A percentile compares a stretch with the other conserved stretches of the same genome.
phyloP scores from a whole-genome alignment of 2,888 invertebrate species.

The Nysson spinosus region DNA sequence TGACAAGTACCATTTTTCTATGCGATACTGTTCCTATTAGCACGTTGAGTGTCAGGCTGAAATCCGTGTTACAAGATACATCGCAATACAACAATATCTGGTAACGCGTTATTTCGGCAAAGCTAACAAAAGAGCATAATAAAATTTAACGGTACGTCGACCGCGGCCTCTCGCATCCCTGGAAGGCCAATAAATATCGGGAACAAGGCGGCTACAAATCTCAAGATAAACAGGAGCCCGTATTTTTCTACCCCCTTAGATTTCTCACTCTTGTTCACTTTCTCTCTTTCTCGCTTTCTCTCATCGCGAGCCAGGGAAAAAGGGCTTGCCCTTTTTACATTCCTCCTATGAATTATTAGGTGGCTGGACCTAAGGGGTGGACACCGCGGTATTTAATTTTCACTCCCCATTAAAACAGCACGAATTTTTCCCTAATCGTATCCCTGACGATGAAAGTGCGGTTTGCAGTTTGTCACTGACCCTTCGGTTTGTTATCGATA shows the following conservation, averaged over 20 bases:
- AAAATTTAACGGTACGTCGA: conserved; percentile 73
- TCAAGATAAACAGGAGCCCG: conserved; percentile 72
- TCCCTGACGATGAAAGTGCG: conserved; percentile 64
- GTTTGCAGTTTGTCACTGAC: conserved; percentile 63
- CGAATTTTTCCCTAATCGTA: conserved; percentile 65
- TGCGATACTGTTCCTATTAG: neutral
- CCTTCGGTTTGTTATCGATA: conserved; percentile 56
- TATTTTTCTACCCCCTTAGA: conserved; percentile 67
- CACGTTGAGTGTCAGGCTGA: neutral
- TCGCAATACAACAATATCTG: conserved; percentile 33
- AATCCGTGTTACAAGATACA: conserved; percentile 28
- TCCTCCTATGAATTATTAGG: conserved; percentile 71
- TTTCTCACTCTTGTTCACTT: conserved; percentile 56
- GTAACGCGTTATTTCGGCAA: conserved; percentile 50
- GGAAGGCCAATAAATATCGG: conserved; percentile 70
- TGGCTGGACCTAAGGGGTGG: conserved; percentile 65
- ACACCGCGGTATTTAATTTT: conserved; percentile 71
- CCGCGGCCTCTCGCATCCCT: conserved; percentile 41
- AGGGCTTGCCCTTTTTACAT: conserved; percentile 67
- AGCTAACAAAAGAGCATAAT: conserved; percentile 64
- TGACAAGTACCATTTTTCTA: too few relatives aligned
- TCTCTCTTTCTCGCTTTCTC: conserved; percentile 15
- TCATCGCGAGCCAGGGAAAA: conserved; percentile 18
- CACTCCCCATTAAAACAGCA: conserved; percentile 62
- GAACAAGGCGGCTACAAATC: conserved; percentile 72